Evolutionary conservation across 2,113 vertebrate species (phyloP).

Genomic region (Chaetodon trifascialis): DNA sequence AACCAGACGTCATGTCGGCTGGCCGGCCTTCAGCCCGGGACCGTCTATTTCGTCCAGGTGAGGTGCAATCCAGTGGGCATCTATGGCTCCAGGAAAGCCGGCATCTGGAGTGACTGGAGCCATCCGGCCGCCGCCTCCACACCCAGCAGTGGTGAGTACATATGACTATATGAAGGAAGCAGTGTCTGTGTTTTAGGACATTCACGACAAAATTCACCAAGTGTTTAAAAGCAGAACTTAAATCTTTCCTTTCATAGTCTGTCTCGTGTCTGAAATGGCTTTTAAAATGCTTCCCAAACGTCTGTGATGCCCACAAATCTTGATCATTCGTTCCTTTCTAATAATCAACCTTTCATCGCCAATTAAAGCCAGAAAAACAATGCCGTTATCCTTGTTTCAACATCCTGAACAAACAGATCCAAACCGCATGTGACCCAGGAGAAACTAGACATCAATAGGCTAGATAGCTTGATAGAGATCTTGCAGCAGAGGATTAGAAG

Average conservation of each 20-base stretch:
- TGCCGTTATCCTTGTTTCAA: slow-evolving; percentile 61
- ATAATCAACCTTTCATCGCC: slow-evolving; percentile 66
- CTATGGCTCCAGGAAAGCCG: slow-evolving; percentile 93
- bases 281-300: slow-evolving; percentile 53
- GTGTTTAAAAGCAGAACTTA: slow-evolving; percentile 1
- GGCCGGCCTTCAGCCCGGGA: slow-evolving; percentile 90
- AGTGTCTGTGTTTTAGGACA: not conserved
- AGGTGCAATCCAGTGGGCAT: slow-evolving; percentile 95
- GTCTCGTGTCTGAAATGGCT: slow-evolving; percentile 25
- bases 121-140: slow-evolving; percentile 94
- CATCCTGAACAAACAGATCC: slow-evolving; percentile 74
- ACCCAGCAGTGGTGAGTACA: slow-evolving; percentile 88
- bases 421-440: slow-evolving; percentile 78
- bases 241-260: not conserved
- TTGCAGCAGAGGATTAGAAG: slow-evolving; percentile 72
- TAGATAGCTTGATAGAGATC: slow-evolving; percentile 78
- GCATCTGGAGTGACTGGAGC: slow-evolving; percentile 97
- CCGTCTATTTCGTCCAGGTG: slow-evolving; percentile 95
- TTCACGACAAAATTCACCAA: not conserved
- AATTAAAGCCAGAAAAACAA: slow-evolving; percentile 71
- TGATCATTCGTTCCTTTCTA: slow-evolving; percentile 49
- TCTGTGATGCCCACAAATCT: slow-evolving; percentile 47
- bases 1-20: slow-evolving; percentile 94
- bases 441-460: slow-evolving; percentile 72
- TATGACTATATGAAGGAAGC: not conserved